Evolutionary conservation across 2,888 invertebrate species (phyloP).

Genomic region (Polydrusus cervinus): DNA sequence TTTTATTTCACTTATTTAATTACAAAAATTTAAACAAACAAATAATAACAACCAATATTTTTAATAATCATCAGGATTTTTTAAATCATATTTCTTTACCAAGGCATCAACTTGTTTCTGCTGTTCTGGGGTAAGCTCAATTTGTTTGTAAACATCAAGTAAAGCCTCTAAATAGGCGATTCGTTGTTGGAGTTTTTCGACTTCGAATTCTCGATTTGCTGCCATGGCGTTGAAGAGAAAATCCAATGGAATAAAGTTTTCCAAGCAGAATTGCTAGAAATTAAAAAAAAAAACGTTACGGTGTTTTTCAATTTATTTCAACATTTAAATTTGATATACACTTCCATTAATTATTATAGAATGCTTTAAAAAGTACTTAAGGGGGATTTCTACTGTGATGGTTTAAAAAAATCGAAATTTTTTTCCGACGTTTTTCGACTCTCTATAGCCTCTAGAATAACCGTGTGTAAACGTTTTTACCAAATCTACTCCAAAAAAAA

Average conservation of each 20-base stretch:
- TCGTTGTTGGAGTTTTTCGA: slow-evolving; percentile 71
- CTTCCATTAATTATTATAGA: too few species aligned
- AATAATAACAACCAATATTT: neutral
- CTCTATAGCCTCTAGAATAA: too few species aligned
- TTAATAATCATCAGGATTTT: slow-evolving; percentile 32
- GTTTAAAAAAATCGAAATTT: too few species aligned
- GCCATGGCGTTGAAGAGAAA: slow-evolving; percentile 66
- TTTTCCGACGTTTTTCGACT: too few species aligned
- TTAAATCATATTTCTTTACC: slow-evolving; percentile 57
- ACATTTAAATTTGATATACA: too few species aligned
- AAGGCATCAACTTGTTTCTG: slow-evolving; percentile 59
- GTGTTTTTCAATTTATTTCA: too few species aligned
- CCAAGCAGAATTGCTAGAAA: slow-evolving; percentile 63
- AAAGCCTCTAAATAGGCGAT: slow-evolving; percentile 67
- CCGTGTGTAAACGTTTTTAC: too few species aligned
- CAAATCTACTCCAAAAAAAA: too few species aligned
- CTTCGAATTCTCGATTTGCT: slow-evolving; percentile 73
- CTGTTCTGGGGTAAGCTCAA: slow-evolving; percentile 65
- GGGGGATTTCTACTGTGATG: too few species aligned
- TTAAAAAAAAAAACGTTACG: neutral
- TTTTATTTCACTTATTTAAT: neutral
- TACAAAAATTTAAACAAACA: neutral
- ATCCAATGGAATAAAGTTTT: slow-evolving; percentile 68
- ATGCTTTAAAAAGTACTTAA: too few species aligned
- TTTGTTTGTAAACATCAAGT: slow-evolving; percentile 61